A percentile compares a stretch with the other conserved stretches of the same genome.
phyloP scores from a whole-genome alignment of 2,888 invertebrate genomes.

The Acleris emargana region DNA sequence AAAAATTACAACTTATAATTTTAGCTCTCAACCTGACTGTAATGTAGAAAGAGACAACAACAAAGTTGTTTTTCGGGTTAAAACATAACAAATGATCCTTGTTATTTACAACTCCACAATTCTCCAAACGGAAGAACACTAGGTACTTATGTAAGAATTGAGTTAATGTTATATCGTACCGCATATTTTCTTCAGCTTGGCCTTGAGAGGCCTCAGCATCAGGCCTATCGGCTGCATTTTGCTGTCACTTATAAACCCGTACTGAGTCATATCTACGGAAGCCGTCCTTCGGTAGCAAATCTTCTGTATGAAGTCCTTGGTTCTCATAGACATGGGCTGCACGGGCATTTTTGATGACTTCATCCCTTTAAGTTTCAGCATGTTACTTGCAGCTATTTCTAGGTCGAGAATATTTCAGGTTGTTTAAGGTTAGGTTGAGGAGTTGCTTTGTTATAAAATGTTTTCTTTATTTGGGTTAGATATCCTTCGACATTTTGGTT shows the following conservation, averaged over 20 bases:
- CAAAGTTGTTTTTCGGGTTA: too few species aligned
- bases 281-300: conserved; percentile 56
- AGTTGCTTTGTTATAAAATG: too few species aligned
- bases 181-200: conserved; percentile 50
- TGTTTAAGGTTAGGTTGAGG: neutral
- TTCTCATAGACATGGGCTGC: conserved; percentile 48
- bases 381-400: neutral
- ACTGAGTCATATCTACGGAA: conserved; percentile 61
- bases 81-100: too few species aligned
- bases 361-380: neutral
- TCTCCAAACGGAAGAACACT: too few species aligned
- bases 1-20: too few species aligned
- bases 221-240: conserved; percentile 47
- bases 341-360: neutral
- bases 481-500: too few species aligned
- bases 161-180: conserved; percentile 38
- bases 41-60: too few species aligned
- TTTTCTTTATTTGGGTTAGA: too few species aligned
- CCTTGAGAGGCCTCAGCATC: conserved; percentile 49
- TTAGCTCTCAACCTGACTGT: too few species aligned
- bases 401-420: neutral
- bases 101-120: too few species aligned
- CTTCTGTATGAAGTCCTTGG: conserved; percentile 57
- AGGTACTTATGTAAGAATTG: too few species aligned
- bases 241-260: conserved; percentile 58